phyloP scores from a whole-genome alignment of 2,888 invertebrate species.

The Sminthurides aquaticus region DNA sequence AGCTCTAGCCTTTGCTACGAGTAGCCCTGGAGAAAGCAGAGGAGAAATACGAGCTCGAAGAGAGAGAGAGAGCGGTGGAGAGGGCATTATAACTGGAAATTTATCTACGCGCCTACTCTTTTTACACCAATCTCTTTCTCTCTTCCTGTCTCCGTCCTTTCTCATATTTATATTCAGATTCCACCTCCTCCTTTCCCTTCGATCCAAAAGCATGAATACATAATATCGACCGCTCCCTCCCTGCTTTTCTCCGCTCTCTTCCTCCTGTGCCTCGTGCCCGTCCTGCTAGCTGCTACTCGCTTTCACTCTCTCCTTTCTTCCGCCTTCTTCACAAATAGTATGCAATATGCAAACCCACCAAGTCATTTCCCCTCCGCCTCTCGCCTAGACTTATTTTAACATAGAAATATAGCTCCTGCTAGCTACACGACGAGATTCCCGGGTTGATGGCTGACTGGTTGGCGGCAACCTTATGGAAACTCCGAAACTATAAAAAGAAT shows the following conservation, averaged over 20 bases:
- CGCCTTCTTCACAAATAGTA: not conserved
- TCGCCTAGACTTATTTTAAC: no score
- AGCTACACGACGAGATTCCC: no score
- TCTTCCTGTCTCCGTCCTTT: not conserved
- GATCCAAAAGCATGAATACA: conserved; percentile 5
- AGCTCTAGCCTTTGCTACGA: no score
- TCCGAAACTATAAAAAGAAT: no score
- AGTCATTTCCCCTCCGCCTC: not conserved
- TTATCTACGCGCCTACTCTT: conserved; percentile 7
- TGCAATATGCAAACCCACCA: not conserved
- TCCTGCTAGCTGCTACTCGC: not conserved
- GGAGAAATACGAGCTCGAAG: not conserved
- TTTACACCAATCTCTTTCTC: not conserved
- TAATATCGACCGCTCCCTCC: conserved; percentile 4
- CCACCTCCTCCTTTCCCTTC: not conserved
- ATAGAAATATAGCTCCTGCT: no score
- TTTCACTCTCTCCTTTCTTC: not conserved
- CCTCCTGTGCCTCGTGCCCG: not conserved
- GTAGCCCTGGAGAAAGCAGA: no score
- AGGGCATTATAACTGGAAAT: not conserved
- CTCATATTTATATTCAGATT: not conserved
- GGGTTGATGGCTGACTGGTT: no score
- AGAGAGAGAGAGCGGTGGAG: not conserved
- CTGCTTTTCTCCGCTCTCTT: no score
- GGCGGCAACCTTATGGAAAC: no score